Evolutionary conservation across 2,888 invertebrate genomes (phyloP).

Genomic region (Archips xylosteana): DNA sequence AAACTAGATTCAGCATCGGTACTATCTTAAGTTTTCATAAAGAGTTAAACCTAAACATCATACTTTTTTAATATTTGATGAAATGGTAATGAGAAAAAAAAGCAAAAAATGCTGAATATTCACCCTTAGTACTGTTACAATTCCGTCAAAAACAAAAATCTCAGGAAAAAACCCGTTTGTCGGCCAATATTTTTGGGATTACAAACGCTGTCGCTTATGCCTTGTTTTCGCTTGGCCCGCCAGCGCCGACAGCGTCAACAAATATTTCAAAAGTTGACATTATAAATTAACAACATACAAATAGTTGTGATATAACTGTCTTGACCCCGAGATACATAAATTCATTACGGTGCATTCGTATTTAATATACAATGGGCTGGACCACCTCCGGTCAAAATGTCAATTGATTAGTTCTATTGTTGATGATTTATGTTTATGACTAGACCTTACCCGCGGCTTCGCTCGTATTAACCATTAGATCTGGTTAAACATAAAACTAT

Average conservation of each 20-base stretch:
- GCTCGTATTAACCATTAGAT: no score
- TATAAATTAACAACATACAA: conserved; percentile 54
- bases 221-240: conserved; percentile 14
- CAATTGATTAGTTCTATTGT: conserved; percentile 4
- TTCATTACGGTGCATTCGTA: conserved; percentile 4
- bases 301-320: conserved; percentile 35
- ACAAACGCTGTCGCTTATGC: conserved; percentile 44
- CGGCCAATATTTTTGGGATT: not conserved
- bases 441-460: not conserved
- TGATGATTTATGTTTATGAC: not conserved
- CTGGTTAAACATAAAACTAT: no score
- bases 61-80: no score
- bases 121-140: no score
- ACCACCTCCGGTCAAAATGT: not conserved
- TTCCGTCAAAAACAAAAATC: no score
- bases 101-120: no score
- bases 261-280: conserved; percentile 52
- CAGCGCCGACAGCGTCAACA: conserved; percentile 17
- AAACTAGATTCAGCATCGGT: no score
- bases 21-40: no score
- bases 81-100: no score
- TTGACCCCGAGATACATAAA: not conserved
- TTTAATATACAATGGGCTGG: not conserved
- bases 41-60: no score
- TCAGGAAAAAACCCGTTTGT: not conserved